phyloP scores from a whole-genome alignment of 2,113 vertebrate genomes.

The Ptilonorhynchus violaceus region DNA sequence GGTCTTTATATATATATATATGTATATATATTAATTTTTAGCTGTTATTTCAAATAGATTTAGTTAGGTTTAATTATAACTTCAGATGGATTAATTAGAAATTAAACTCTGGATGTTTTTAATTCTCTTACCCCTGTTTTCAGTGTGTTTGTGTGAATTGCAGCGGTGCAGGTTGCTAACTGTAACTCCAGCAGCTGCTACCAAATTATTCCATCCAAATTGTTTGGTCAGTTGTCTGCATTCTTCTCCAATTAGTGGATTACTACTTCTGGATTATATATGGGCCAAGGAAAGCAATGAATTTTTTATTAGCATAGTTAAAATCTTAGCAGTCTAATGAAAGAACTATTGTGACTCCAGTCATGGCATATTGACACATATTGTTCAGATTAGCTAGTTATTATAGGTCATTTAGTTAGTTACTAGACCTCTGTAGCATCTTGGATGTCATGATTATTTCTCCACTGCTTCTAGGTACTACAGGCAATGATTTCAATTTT shows the following conservation, averaged over 20 bases:
- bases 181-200: not conserved
- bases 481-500: not conserved
- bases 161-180: not conserved
- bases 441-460: not conserved
- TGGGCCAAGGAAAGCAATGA: not conserved
- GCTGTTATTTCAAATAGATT: not conserved
- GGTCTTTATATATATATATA: not conserved
- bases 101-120: not conserved
- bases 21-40: not conserved
- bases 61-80: not conserved
- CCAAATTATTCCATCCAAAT: not conserved
- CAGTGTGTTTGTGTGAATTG: not conserved
- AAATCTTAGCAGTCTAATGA: not conserved
- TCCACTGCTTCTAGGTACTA: not conserved
- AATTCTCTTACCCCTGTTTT: not conserved
- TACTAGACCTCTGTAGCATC: not conserved
- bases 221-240: accelerated
- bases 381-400: not conserved
- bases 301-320: not conserved
- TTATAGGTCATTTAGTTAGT: not conserved
- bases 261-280: not conserved
- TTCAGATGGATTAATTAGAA: not conserved
- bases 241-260: not conserved
- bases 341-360: not conserved
- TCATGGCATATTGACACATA: not conserved